Base-by-base conservation (phyloP, 2,113 vertebrate genomes). In the Sceloporus tristichus region DNA sequence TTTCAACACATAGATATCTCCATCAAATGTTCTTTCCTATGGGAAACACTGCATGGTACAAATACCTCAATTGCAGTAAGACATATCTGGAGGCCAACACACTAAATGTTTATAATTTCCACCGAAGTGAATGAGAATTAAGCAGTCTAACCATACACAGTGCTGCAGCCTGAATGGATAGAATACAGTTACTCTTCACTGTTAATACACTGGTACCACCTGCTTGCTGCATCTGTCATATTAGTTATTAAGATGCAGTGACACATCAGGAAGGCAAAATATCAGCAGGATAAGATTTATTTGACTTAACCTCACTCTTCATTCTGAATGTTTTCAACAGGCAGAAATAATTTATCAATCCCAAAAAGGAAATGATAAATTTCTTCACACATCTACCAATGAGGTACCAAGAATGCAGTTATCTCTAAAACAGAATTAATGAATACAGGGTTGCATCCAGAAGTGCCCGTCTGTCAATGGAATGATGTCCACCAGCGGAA, bases 291-390 rank as follows among this genome's bases (percentile, higher is more conserved):
- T 59, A 74, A 84, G 10, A 23, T 56, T 48, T 84, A 34, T 5
- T 56, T 74, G 56, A 84, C 90, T 9, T 4, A 54, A 9, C 48
- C 70, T 48, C 78, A 68, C 25, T 84, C 9, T 82, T 16, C 6
- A 81, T 1, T 0, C 6, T 56, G 62, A 79, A 0, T 4, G 25
- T 74, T 86, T 73, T 19, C 27, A 29, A n/a, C 29, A 59, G 84
- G 18, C 66, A 79, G 14, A 13, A 86, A n/a, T 88, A 71, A 91
- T 84, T 11, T 19, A 92, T 86, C 73, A 71, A 59, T 53, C 13
- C 83, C 34, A 84, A 79, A 0, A 0, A 77, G 2, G 56, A 16
- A 10, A 2, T 10, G 65, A 0, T 65, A 53, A 89, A 88, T 59
- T 42, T 80, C 0, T 70, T 11, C 48, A 71, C 25, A 80, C 3